Conservation (phyloP, 2,888 invertebrate genomes). For the Oligia latruncula region DNA sequence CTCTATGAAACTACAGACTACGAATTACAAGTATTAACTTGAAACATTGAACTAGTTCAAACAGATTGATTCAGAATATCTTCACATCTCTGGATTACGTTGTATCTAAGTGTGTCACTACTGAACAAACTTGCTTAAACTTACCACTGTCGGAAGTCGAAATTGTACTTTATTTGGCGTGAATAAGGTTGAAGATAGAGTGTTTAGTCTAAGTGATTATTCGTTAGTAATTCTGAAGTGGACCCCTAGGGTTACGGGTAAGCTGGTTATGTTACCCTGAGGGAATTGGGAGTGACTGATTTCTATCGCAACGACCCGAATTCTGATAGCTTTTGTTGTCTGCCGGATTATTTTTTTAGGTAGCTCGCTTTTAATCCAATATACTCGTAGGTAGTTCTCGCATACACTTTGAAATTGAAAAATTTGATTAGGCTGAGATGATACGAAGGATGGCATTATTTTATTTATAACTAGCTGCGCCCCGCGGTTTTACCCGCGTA, state of each 20-base stretch:
- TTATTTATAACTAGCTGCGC: conserved; percentile 10
- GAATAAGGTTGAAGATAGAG: conserved; percentile 52
- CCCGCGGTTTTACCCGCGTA: too few species aligned
- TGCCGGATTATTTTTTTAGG: conserved; percentile 63
- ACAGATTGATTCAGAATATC: conserved; percentile 64
- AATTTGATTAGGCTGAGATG: conserved; percentile 20
- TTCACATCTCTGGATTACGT: conserved; percentile 63
- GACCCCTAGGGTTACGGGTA: conserved; percentile 70
- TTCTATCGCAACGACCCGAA: conserved; percentile 70
- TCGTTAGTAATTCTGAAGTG: conserved; percentile 76
- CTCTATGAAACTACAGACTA: neutral
- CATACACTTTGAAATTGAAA: conserved; percentile 38
- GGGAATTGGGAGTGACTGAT: conserved; percentile 75
- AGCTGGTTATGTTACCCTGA: conserved; percentile 74
- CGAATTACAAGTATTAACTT: conserved; percentile 37
- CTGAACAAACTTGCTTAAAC: conserved; percentile 68
- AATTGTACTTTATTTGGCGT: conserved; percentile 41
- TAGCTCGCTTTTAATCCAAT: conserved; percentile 54
- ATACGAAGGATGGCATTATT: conserved; percentile 10
- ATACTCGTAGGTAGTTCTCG: conserved; percentile 25
- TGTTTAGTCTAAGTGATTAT: conserved; percentile 52
- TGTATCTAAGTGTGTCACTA: conserved; percentile 69
- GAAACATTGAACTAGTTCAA: conserved; percentile 48
- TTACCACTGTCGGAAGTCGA: conserved; percentile 7
- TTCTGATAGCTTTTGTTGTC: conserved; percentile 69